A percentile compares a stretch with the other conserved stretches of the same genome.
Evolutionary conservation across 1,140 invertebrate species (phyloP).

Genomic region (Caenorhabditis remanei): DNA sequence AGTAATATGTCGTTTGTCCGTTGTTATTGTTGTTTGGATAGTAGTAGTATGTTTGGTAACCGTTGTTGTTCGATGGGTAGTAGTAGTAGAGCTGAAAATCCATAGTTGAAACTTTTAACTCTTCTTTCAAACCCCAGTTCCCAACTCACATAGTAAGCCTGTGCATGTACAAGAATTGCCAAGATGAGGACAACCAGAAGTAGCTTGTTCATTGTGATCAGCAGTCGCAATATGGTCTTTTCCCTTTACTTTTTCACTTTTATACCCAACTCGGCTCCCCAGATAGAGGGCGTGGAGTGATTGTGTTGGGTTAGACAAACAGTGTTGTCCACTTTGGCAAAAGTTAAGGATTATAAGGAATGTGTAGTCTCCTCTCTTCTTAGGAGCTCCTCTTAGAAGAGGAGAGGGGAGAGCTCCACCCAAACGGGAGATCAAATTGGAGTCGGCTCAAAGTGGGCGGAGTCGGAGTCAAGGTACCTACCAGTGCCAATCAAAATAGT

Average conservation of each 20-base stretch:
- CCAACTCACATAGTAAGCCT: slow-evolving; percentile 52
- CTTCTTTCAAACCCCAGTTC: background rate
- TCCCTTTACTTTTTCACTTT: background rate
- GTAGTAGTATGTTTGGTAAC: slow-evolving; percentile 55
- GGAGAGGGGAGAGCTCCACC: background rate
- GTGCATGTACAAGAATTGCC: slow-evolving; percentile 28
- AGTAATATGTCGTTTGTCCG: slow-evolving; percentile 13
- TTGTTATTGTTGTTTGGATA: slow-evolving; percentile 54
- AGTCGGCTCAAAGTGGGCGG: slow-evolving; percentile 5
- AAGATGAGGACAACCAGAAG: slow-evolving; percentile 21
- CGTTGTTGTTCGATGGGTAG: slow-evolving; percentile 58
- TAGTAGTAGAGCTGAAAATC: slow-evolving; percentile 58
- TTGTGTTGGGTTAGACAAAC: slow-evolving; percentile 35
- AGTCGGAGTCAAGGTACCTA: background rate
- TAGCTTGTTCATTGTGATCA: slow-evolving; percentile 49
- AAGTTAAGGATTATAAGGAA: slow-evolving; percentile 51
- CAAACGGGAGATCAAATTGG: background rate
- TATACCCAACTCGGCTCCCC: background rate
- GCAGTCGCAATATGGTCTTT: slow-evolving; percentile 12
- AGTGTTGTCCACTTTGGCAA: slow-evolving; percentile 32
- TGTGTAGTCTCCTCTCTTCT: background rate
- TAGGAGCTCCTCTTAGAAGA: too few relatives aligned
- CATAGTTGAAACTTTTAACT: background rate
- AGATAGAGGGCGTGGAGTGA: slow-evolving; percentile 27
- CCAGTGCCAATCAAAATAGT: background rate